A percentile compares a stretch with the other conserved stretches of the same genome.
Evolutionary conservation across 2,113 vertebrate species (phyloP).

Genomic region (Micromys minutus): DNA sequence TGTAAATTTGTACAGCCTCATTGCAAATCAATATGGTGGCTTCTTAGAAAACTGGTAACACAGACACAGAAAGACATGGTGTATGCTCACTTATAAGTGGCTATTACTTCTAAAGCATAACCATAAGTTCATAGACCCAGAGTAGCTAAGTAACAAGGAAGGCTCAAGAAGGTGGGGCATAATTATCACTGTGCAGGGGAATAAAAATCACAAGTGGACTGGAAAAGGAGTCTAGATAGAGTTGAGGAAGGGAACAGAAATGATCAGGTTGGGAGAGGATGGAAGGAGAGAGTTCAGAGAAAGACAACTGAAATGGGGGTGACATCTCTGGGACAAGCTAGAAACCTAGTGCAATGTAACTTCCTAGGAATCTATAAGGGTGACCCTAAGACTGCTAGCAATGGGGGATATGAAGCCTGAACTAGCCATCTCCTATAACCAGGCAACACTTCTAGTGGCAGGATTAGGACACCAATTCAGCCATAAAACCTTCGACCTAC

Average conservation of each 20-base stretch:
- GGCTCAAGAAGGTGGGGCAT: background rate
- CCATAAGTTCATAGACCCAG: background rate
- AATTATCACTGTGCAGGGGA: background rate
- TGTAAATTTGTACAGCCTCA: background rate
- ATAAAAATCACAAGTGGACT: background rate
- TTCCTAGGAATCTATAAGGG: background rate
- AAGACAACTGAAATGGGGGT: background rate
- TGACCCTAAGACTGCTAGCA: background rate
- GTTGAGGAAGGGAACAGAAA: background rate
- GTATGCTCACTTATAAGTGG: background rate
- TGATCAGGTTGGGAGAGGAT: background rate
- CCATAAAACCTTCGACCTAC: background rate
- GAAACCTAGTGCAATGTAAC: background rate
- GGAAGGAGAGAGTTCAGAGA: background rate
- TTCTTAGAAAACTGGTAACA: background rate
- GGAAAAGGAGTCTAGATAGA: background rate
- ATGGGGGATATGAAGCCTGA: background rate
- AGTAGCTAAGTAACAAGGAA: background rate
- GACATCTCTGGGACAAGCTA: background rate
- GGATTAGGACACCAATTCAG: background rate
- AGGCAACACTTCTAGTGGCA: background rate
- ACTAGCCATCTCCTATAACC: background rate
- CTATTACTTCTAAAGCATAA: background rate
- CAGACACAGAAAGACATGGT: background rate
- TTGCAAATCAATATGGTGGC: background rate